Conservation (phyloP, 1,140 invertebrate genomes). For the Aphelenchoides avenae region DNA sequence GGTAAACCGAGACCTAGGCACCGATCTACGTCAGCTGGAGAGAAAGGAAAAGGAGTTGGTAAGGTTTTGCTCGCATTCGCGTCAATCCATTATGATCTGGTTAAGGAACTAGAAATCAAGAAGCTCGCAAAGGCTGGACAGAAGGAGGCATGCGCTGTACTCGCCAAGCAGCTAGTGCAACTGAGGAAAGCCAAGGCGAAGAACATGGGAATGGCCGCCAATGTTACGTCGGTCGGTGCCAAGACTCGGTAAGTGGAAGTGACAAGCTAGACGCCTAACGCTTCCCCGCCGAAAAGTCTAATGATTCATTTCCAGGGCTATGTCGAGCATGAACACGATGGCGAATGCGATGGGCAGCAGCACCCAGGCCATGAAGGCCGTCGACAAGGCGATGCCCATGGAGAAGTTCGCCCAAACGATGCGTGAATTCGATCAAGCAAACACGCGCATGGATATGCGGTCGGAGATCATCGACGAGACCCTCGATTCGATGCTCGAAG, state of each 20-base stretch:
- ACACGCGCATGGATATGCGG: constrained; percentile 84
- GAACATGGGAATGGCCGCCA: constrained; percentile 70
- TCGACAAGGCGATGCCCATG: constrained; percentile 82
- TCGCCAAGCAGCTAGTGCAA: constrained; percentile 82
- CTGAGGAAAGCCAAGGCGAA: constrained; percentile 80
- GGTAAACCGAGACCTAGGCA: constrained; percentile 75
- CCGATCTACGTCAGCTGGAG: constrained; percentile 74
- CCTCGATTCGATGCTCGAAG: constrained; percentile 79
- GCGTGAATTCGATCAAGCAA: constrained; percentile 75
- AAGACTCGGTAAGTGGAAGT: constrained; percentile 72
- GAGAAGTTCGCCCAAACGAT: constrained; percentile 75
- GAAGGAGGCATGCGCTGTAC: constrained; percentile 69
- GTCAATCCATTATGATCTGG: constrained; percentile 4
- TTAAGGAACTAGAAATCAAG: constrained; percentile 79
- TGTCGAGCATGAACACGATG: constrained; percentile 79
- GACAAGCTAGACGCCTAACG: not conserved
- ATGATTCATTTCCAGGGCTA: constrained; percentile 66
- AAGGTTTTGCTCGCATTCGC: constrained; percentile 50
- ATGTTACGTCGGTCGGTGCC: constrained; percentile 73
- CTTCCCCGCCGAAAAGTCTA: not conserved
- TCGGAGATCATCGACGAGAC: constrained; percentile 91
- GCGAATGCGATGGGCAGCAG: constrained; percentile 79
- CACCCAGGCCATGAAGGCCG: constrained; percentile 72
- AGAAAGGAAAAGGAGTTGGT: constrained; percentile 83
- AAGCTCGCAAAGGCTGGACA: constrained; percentile 79